Base-by-base conservation (phyloP, 1,140 invertebrate genomes). In the Melitaea cinxia region DNA sequence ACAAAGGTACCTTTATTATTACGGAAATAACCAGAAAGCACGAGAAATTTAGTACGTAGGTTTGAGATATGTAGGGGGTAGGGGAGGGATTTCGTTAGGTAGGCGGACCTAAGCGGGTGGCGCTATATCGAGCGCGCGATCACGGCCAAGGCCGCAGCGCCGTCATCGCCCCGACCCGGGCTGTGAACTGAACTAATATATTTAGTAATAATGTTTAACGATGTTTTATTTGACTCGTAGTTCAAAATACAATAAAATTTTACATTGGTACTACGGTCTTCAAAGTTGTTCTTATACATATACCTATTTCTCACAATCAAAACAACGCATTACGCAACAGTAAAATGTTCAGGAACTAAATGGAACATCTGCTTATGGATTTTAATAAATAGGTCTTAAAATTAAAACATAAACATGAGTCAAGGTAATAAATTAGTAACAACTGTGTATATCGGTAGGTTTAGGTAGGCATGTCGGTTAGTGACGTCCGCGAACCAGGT, bases 41-140 rank as follows among this genome's bases (percentile, higher is more conserved):
- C 77, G 69, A 77, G 68, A 75, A 73, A 73, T 74, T 78, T 55
- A 69, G 73, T 73, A 69, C 67, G 54, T 54, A 28, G 49, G 53
- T 67, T 49, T 62, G 71, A 47, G 17, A 47, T 23, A 45, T 45
- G 66, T 59, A 54, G 61, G 74, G 59, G 67, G 45, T 72, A 53
- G 65, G 52, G 42, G 56, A 49, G 69, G 37, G 65, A 65, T 65
- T 58, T 19, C 5, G 37, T 17, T 17, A 42, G 35, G 70, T 39
- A 72, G 68, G 65, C 64, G 70, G 47, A 50, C 62, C 74, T 74
- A 50, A 75, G 70, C 65, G 68, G 69, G 55, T 54, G 63, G 72
- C 71, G 83, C 83, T 89, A 88, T 89, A 89, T 89, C 80, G 86
- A 89, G 85, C 86, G 85, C 72, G 67, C 83, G 86, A 86, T 89